These are phyloP conservation scores for Theretra japonica DNA, from an alignment of 2,888 invertebrate genomes.

Conservation along the genomic window DNA sequence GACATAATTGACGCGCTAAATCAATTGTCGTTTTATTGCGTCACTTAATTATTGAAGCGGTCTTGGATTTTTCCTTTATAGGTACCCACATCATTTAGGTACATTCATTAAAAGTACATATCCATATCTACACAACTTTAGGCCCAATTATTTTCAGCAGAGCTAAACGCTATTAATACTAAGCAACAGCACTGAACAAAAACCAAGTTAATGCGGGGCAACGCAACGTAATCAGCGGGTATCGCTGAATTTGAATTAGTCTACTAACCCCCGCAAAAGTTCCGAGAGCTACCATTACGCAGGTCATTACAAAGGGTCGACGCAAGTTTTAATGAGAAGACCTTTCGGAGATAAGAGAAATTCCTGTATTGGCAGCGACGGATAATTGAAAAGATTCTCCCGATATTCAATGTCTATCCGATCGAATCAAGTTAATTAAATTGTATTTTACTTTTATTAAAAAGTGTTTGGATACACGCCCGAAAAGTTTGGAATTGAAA, in stretches of 20 bases:
- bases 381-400: constrained; percentile 27
- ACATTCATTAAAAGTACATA: too few species aligned
- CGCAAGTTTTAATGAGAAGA: constrained; percentile 73
- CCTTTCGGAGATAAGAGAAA: constrained; percentile 54
- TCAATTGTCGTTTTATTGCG: too few species aligned
- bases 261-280: constrained; percentile 50
- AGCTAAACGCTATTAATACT: constrained; percentile 29
- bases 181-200: constrained; percentile 29
- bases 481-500: background rate
- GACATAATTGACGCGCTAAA: too few species aligned
- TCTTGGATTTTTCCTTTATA: too few species aligned
- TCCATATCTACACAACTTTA: background rate
- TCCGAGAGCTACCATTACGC: constrained; percentile 55
- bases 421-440: constrained; percentile 23
- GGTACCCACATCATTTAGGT: too few species aligned
- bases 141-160: too few species aligned
- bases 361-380: constrained; percentile 38
- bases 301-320: constrained; percentile 65
- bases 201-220: constrained; percentile 42
- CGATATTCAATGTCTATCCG: constrained; percentile 8
- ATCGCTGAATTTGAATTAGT: constrained; percentile 58
- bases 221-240: constrained; percentile 45
- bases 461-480: background rate
- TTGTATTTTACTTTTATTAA: constrained; percentile 12
- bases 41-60: too few species aligned